phyloP scores from a whole-genome alignment of 64 coral and sea anemone species.

The Montipora sp. region DNA sequence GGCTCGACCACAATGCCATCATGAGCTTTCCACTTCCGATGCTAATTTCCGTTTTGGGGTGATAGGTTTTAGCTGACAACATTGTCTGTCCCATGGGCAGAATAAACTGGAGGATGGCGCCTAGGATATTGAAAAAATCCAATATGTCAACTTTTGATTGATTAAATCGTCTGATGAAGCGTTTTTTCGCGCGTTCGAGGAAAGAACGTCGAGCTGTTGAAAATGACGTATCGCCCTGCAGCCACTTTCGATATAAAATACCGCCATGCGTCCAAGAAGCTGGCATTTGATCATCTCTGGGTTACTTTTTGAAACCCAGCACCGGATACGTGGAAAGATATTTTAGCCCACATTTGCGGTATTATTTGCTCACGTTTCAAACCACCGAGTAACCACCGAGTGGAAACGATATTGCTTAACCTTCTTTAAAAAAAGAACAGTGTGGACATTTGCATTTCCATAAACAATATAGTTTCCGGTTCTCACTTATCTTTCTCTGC shows the following conservation, averaged over 20 bases:
- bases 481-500: conserved; percentile 20
- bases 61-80: conserved; percentile 35
- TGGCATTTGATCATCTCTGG: too few species aligned
- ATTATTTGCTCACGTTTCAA: conserved; percentile 27
- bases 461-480: conserved; percentile 65
- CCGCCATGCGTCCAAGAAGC: not conserved
- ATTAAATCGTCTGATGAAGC: conserved; percentile 5
- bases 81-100: not conserved
- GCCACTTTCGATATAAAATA: conserved; percentile 14
- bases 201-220: conserved; percentile 25
- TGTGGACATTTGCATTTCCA: conserved; percentile 48
- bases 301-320: not conserved
- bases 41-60: conserved; percentile 36
- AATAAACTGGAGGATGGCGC: not conserved
- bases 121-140: conserved; percentile 22
- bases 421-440: conserved; percentile 39
- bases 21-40: conserved; percentile 4
- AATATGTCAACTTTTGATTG: conserved; percentile 15
- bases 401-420: conserved; percentile 42
- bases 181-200: not conserved
- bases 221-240: conserved; percentile 34
- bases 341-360: not conserved
- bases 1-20: conserved; percentile 42
- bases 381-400: not conserved
- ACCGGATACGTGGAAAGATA: not conserved